Evolutionary conservation across 2,113 vertebrate species (phyloP).

Genomic region (Taxidea taxus): DNA sequence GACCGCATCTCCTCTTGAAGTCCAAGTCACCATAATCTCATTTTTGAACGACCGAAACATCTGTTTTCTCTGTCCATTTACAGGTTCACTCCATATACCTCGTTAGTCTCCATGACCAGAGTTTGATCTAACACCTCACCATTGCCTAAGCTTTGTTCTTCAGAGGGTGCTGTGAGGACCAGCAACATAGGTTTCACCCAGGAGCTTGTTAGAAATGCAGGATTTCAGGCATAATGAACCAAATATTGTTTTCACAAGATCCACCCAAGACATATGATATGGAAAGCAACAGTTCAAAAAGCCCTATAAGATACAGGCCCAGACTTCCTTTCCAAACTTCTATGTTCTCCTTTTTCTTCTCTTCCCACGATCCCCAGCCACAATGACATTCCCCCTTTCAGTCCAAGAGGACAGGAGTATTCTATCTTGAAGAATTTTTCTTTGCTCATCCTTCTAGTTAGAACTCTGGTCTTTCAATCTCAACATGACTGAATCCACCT

Average conservation of each 20-base stretch:
- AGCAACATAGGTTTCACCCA: background rate
- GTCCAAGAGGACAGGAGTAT: background rate
- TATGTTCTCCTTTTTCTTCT: background rate
- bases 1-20: background rate
- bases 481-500: background rate
- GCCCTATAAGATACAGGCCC: accelerated
- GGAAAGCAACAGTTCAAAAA: background rate
- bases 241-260: background rate
- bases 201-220: background rate
- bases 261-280: background rate
- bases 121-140: background rate
- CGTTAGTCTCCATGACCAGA: background rate
- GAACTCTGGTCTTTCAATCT: background rate
- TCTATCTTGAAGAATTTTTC: background rate
- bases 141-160: background rate
- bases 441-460: background rate
- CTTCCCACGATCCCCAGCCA: background rate
- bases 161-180: background rate
- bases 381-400: background rate
- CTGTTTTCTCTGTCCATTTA: background rate
- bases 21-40: background rate
- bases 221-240: background rate
- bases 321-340: background rate
- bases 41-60: background rate
- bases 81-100: too few relatives aligned